Evolutionary conservation across 2,113 vertebrate genomes (phyloP), one percentile per base, ranked within the genome.

Genomic region (Equus przewalskii): DNA sequence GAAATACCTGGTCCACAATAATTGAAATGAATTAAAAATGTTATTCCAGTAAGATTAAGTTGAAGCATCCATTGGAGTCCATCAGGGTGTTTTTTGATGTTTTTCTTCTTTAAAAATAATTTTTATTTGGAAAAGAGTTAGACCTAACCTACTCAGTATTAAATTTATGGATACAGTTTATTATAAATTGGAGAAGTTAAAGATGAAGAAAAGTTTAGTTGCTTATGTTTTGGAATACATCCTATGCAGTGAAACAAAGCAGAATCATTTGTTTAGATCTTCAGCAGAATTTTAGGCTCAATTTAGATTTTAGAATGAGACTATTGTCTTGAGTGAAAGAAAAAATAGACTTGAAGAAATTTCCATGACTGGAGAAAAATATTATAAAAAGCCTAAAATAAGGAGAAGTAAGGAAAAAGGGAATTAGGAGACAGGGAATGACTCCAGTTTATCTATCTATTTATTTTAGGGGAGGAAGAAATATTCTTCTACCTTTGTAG

Each of bases 271-370:
- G 5, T 7, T 51, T 96, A n/a, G 1, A 58, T 81, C 11, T 44
- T 10, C 24, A 86, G n/a, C 8, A 75, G n/a, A 86, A 73, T 33
- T 81, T 49, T 75, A 73, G 28, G 56, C 7, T 89, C 6, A 51
- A 36, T 73, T 91, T 82, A 69, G 30, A 60, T 33, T 96, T 62
- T 79, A 79, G 21, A 91, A 84, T 30, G 4, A 72, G 44, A 75
- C 3, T 65, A 49, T 9, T 93, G 1, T 10, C 18, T 79, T 72
- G 12, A 72, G 10, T 91, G 46, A 41, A 88, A 92, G 26, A 69
- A 22, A 91, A 96, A 93, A 85, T 28, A 70, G 90, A 69, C 10
- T 46, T 89, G 30, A 92, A 91, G 44, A 82, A 82, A 83, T 89
- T 93, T 80, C 13, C 22, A 82, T 82, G 62, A 69, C 5, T 85